Evolutionary conservation across 2,888 invertebrate genomes (phyloP).

Genomic region (Anticlea derivata): DNA sequence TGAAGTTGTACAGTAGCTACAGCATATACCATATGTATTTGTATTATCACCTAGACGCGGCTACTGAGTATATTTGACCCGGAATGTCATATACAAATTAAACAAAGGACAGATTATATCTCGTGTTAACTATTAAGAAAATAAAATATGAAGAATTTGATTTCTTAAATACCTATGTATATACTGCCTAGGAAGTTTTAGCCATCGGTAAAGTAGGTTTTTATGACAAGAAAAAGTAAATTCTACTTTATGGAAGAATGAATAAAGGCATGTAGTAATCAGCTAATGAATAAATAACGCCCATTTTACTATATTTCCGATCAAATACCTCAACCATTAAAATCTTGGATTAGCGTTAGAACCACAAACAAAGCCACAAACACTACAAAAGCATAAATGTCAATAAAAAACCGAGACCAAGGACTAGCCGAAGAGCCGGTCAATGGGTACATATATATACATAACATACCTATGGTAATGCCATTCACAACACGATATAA

Average conservation of each 20-base stretch:
- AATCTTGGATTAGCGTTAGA: not conserved
- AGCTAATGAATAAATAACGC: no score
- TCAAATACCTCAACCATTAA: not conserved
- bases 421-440: conserved; percentile 18
- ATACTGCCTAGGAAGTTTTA: no score
- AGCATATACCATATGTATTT: not conserved
- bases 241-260: no score
- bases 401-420: conserved; percentile 14
- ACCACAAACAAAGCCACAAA: conserved; percentile 4
- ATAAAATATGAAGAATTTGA: no score
- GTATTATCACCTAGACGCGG: not conserved
- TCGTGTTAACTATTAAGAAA: no score
- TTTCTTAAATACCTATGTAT: no score
- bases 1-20: conserved; percentile 66
- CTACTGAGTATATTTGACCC: conserved; percentile 10
- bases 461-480: conserved; percentile 20
- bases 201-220: no score
- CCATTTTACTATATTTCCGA: not conserved
- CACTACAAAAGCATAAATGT: conserved; percentile 14
- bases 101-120: no score
- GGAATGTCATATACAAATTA: not conserved
- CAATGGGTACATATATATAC: conserved; percentile 15
- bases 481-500: conserved; percentile 31
- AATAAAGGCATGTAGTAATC: no score
- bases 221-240: no score